Evolutionary conservation across 2,797 vertebrate species (phyloP).

Genomic region (Micromesistius poutassou): DNA sequence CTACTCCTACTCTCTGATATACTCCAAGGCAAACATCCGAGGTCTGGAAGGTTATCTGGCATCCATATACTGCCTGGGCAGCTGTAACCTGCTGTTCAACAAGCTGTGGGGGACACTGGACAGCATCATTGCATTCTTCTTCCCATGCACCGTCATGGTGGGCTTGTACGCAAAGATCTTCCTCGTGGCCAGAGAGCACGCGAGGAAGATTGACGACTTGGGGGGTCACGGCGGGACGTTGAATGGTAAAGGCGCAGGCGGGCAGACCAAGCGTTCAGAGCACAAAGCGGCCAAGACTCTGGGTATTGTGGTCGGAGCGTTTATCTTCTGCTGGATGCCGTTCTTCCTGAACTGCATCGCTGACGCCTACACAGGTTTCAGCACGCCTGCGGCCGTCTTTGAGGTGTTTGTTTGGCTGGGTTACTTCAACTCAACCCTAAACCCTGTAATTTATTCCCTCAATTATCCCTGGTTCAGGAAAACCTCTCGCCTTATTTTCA

Average conservation of each 20-base stretch:
- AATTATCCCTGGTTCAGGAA: constrained; percentile 66
- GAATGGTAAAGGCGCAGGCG: constrained; percentile 19
- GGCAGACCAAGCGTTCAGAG: constrained; percentile 44
- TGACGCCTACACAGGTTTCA: constrained; percentile 51
- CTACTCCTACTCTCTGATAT: constrained; percentile 67
- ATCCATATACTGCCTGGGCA: constrained; percentile 57
- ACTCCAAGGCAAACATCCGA: constrained; percentile 59
- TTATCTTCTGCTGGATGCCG: constrained; percentile 65
- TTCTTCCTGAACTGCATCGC: constrained; percentile 54
- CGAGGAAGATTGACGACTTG: constrained; percentile 36
- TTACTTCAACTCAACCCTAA: constrained; percentile 62
- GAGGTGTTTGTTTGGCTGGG: constrained; percentile 59
- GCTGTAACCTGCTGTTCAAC: constrained; percentile 68
- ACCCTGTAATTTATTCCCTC: constrained; percentile 63
- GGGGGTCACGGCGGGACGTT: constrained; percentile 24
- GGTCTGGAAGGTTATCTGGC: constrained; percentile 61
- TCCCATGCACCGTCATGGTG: constrained; percentile 57
- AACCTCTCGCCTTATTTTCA: constrained; percentile 49
- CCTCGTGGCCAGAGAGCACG: constrained; percentile 61
- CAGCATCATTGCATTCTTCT: constrained; percentile 62
- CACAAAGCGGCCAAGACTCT: constrained; percentile 66
- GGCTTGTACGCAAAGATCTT: constrained; percentile 68
- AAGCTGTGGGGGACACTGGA: constrained; percentile 64
- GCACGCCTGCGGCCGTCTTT: constrained; percentile 49
- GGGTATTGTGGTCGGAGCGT: constrained; percentile 55